Conservation (phyloP, 1,140 invertebrate species). For the Leucophenga varia region DNA sequence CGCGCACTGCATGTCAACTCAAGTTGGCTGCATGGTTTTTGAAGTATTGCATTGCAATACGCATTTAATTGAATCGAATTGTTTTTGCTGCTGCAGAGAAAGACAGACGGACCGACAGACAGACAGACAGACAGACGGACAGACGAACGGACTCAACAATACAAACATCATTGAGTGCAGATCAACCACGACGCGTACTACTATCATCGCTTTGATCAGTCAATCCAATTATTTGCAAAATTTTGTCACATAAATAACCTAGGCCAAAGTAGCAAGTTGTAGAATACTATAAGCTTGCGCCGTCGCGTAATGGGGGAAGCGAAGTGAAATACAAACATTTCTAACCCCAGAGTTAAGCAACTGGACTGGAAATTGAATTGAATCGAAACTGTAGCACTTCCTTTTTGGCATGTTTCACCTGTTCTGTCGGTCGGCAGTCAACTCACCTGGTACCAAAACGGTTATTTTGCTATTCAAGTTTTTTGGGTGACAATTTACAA, state of each 20-base stretch:
- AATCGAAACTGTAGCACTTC: slow-evolving; percentile 19
- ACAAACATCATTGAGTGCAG: slow-evolving; percentile 3
- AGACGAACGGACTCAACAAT: too few species aligned
- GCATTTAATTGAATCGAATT: slow-evolving; percentile 57
- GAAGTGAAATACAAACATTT: not conserved
- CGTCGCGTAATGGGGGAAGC: slow-evolving; percentile 11
- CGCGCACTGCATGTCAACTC: slow-evolving; percentile 3
- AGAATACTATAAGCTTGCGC: slow-evolving; percentile 9
- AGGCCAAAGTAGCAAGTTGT: slow-evolving; percentile 23
- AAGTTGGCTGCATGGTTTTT: too few species aligned
- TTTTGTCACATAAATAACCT: slow-evolving; percentile 58
- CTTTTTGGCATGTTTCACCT: slow-evolving; percentile 45
- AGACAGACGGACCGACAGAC: too few species aligned
- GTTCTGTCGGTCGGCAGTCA: slow-evolving; percentile 18
- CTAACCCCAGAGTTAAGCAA: not conserved
- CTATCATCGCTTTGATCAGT: slow-evolving; percentile 57
- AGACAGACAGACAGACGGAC: too few species aligned
- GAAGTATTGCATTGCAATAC: slow-evolving; percentile 49
- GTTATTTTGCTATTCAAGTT: too few species aligned
- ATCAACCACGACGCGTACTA: slow-evolving; percentile 32
- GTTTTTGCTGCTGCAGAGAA: too few species aligned
- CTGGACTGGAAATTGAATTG: too few species aligned
- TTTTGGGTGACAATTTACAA: too few species aligned
- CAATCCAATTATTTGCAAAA: slow-evolving; percentile 58
- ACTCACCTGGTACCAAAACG: too few species aligned